Percentiles rank a stretch among this genome's conserved stretches.
These are phyloP conservation scores for Drosophila bocqueti DNA, from an alignment of 1,140 invertebrate genomes.

Conservation along the genomic window DNA sequence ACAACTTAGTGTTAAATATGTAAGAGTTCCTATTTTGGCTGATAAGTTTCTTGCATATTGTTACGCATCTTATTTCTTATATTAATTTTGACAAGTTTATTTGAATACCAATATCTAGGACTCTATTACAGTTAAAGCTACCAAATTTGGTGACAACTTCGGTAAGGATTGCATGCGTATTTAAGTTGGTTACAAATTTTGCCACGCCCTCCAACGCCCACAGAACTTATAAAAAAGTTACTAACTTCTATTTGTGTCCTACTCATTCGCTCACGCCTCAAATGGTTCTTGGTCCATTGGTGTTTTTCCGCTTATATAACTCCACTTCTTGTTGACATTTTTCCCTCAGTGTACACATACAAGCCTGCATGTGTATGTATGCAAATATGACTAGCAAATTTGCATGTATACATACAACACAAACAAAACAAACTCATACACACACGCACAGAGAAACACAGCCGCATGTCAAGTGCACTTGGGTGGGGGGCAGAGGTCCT, in stretches of 20 bases:
- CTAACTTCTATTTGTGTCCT: too few relatives aligned
- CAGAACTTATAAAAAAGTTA: background rate
- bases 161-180: background rate
- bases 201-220: background rate
- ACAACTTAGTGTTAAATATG: too few relatives aligned
- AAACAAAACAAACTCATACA: slow-evolving; percentile 32
- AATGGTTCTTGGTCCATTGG: background rate
- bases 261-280: background rate
- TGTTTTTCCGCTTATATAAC: background rate
- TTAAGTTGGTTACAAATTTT: fast-evolving
- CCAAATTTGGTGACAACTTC: background rate
- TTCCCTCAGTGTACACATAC: slow-evolving; percentile 6
- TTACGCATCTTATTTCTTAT: background rate
- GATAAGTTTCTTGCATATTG: background rate
- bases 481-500: slow-evolving; percentile 40
- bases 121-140: background rate
- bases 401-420: slow-evolving; percentile 53
- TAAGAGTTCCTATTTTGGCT: too few relatives aligned
- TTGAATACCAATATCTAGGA: background rate
- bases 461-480: slow-evolving; percentile 63
- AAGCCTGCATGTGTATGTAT: slow-evolving; percentile 31
- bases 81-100: too few relatives aligned
- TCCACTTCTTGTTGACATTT: background rate
- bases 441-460: slow-evolving; percentile 4
- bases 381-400: slow-evolving; percentile 74